Conservation (phyloP, 2,888 invertebrate genomes). For the Miltochrista miniata region DNA sequence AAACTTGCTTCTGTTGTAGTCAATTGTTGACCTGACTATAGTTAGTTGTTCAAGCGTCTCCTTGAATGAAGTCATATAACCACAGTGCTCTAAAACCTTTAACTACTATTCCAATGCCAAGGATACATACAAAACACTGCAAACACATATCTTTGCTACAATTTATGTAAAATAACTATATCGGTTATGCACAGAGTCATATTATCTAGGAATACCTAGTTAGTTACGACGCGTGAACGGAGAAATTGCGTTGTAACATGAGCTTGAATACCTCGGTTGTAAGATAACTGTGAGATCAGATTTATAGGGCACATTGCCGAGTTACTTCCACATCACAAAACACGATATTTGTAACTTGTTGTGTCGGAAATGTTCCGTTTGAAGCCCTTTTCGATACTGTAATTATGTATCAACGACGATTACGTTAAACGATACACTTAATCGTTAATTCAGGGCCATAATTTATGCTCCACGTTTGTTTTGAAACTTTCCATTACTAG, state of each 20-base stretch:
- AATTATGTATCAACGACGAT: not conserved
- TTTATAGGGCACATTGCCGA: constrained; percentile 24
- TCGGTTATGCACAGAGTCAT: constrained; percentile 13
- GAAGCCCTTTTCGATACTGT: not conserved
- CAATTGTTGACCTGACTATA: no score
- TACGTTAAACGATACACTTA: not conserved
- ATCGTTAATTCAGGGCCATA: not conserved
- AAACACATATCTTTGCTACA: constrained; percentile 9
- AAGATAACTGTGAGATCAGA: constrained; percentile 12
- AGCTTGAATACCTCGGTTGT: constrained; percentile 21
- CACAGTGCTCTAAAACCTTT: no score
- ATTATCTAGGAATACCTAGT: constrained; percentile 3
- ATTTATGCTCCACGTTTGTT: not conserved
- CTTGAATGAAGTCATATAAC: no score
- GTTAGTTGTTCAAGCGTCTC: no score
- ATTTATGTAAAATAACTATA: constrained; percentile 12
- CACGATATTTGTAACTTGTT: not conserved
- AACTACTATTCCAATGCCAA: constrained; percentile 6
- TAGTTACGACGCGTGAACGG: constrained; percentile 12
- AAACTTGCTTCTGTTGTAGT: no score
- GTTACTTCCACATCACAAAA: not conserved
- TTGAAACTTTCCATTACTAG: not conserved
- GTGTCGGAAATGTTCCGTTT: not conserved
- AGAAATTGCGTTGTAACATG: constrained; percentile 17
- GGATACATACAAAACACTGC: not conserved